Evolutionary conservation across 2,888 invertebrate species (phyloP), one percentile per base, ranked within the genome.

Genomic region (Ceraclea dissimilis): DNA sequence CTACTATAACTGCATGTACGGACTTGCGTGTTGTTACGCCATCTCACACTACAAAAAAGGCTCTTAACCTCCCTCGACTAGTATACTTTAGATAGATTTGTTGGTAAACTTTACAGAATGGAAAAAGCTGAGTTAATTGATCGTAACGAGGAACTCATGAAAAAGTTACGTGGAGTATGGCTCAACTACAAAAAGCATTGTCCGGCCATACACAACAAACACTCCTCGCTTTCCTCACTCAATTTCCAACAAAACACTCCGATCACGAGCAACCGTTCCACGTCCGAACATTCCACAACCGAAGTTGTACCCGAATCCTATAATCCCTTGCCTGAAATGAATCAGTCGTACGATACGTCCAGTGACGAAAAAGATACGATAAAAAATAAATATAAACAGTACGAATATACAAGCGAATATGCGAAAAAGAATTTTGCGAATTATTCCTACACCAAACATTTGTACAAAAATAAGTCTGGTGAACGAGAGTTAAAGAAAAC

Each of bases 141-240:
- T 70, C 80, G 81, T 70, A 83, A 83, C 70, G 72, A 73, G 65
- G 80, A 81, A 65, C 75, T 83, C 67, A 79, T 81, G 76, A 74
- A 76, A 70, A 80, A 81, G 70, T 76, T 82, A 64, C 76, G 79
- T 67, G 77, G 74, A 64, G 70, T 83, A 61, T 82, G 83, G 81
- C 76, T 73, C 67, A 79, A 79, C 68, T 79, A 82, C 73, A 81
- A 81, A 69, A 79, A 80, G 64, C 76, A 77, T 68, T 77, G 77
- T 73, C 76, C 62, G 19, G 49, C 56, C 50, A 43, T 57, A 48
- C 56, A 56, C 52, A 46, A 51, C 20, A 39, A 56, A 53, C 43
- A 54, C 11, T 57, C 56, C 17, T 56, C 55, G 5, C 18, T 34
- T 8, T 46, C 49, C 75, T 39, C 39, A 4, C 26, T 26, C 10